Evolutionary conservation across 2,113 vertebrate species (phyloP).

Genomic region (Rhagologus leucostigma): DNA sequence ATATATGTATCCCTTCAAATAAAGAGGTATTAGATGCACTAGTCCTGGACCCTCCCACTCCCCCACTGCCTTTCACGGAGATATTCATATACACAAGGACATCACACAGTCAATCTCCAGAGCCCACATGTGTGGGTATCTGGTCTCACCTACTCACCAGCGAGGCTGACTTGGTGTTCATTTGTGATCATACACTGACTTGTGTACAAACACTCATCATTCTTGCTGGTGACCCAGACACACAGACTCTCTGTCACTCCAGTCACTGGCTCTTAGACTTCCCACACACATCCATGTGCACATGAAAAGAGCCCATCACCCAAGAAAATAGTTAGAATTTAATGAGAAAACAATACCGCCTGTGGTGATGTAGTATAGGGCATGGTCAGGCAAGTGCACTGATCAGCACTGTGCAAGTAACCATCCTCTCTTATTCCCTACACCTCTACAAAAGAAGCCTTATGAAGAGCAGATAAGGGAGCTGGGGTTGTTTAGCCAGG

Average conservation of each 20-base stretch:
- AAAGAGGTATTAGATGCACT: background rate
- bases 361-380: accelerated
- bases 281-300: background rate
- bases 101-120: background rate
- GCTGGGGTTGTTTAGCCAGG: background rate
- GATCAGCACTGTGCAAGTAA: background rate
- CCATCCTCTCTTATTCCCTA: background rate
- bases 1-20: background rate
- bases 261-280: background rate
- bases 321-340: background rate
- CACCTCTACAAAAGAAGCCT: background rate
- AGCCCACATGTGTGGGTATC: accelerated
- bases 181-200: background rate
- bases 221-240: background rate
- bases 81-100: background rate
- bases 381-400: background rate
- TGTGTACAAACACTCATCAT: background rate
- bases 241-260: background rate
- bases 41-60: background rate
- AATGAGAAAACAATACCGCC: background rate
- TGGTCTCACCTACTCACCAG: background rate
- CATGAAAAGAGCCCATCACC: background rate
- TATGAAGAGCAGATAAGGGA: background rate
- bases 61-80: accelerated
- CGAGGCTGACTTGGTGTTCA: accelerated